Evolutionary conservation across 2,888 invertebrate genomes (phyloP).

Genomic region (Ophion ellenae): DNA sequence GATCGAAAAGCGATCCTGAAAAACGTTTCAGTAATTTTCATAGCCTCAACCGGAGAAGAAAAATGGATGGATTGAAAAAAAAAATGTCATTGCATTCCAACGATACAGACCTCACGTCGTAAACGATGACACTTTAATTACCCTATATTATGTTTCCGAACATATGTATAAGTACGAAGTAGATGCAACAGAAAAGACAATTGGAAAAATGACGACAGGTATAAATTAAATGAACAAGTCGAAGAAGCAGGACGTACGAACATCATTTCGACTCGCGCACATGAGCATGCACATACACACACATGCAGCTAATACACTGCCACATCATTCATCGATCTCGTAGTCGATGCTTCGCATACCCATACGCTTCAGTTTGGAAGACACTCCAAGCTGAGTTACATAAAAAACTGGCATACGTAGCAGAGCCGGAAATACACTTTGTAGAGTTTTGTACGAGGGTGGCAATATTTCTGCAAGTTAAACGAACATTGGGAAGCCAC

Average conservation of each 20-base stretch:
- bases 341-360: slow-evolving; percentile 15
- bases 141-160: slow-evolving; percentile 27
- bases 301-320: background rate
- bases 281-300: background rate
- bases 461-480: background rate
- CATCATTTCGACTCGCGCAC: background rate
- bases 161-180: slow-evolving; percentile 44
- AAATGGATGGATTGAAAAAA: no score
- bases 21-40: background rate
- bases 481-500: background rate
- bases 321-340: background rate
- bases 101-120: no score
- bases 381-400: slow-evolving; percentile 25
- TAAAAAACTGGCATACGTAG: background rate
- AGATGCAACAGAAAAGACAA: background rate
- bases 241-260: background rate
- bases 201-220: background rate
- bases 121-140: slow-evolving; percentile 13
- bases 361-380: slow-evolving; percentile 30
- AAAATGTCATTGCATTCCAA: no score
- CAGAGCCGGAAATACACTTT: background rate
- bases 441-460: background rate
- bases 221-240: background rate
- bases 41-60: background rate
- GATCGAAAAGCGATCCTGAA: no score